These are phyloP conservation scores for Anolis apletophallus DNA, from an alignment of 2,797 vertebrate species.

Conservation along the genomic window DNA sequence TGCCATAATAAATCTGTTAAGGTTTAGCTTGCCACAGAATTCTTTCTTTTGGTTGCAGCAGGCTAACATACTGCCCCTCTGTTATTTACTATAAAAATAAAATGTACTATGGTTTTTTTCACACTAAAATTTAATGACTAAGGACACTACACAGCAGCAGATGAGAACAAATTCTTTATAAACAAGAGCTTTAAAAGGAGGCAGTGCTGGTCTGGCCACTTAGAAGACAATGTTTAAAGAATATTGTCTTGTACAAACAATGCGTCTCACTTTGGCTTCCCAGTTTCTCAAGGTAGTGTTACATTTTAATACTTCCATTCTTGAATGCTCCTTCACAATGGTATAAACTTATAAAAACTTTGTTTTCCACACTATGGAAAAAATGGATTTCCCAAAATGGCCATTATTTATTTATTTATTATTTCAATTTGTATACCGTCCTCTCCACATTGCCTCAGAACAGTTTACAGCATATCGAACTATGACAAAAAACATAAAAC, in stretches of 20 bases:
- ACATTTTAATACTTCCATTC: not conserved
- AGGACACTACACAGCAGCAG: not conserved
- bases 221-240: not conserved
- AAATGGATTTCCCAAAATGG: not conserved
- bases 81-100: not conserved
- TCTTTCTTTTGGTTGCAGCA: not conserved
- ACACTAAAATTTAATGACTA: not conserved
- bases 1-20: not conserved
- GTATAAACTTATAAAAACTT: not conserved
- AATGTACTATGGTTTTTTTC: not conserved
- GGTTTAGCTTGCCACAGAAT: no score
- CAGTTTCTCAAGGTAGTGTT: not conserved
- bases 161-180: not conserved
- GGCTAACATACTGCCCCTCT: not conserved
- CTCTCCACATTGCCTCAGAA: no score
- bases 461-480: no score
- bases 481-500: no score
- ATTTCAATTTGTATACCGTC: no score
- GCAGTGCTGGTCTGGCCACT: not conserved
- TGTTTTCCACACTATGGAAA: not conserved
- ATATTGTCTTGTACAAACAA: not conserved
- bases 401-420: no score
- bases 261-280: not conserved
- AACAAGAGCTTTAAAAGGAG: not conserved
- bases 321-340: not conserved